phyloP scores from a whole-genome alignment of 1,140 invertebrate genomes.

The Ooceraea biroi region DNA sequence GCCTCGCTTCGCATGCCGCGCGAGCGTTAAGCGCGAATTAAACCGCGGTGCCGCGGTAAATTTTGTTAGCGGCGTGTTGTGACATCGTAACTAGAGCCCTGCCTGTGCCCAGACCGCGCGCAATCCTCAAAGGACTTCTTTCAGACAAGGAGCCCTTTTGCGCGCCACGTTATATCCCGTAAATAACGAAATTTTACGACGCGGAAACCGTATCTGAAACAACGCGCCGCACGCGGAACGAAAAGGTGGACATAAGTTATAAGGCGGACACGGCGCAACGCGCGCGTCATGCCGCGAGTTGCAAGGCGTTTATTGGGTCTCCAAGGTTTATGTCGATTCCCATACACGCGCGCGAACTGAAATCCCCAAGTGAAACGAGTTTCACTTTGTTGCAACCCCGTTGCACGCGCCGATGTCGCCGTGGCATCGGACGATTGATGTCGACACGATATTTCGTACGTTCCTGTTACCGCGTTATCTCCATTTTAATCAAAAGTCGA shows the following conservation, averaged over 20 bases:
- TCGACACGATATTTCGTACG: slow-evolving; percentile 57
- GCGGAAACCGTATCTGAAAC: slow-evolving; percentile 61
- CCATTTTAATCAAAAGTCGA: slow-evolving; percentile 57
- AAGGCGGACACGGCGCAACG: slow-evolving; percentile 26
- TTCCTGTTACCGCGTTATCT: slow-evolving; percentile 54
- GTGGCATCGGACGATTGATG: slow-evolving; percentile 49
- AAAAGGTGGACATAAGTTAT: slow-evolving; percentile 47
- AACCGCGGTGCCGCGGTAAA: slow-evolving; percentile 71
- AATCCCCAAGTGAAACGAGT: slow-evolving; percentile 44
- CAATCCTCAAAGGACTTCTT: slow-evolving; percentile 30
- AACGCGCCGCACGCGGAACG: slow-evolving; percentile 45
- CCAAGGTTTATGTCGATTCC: slow-evolving; percentile 48
- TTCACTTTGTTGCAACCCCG: slow-evolving; percentile 53
- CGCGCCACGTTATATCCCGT: slow-evolving; percentile 44
- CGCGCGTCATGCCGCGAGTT: background rate
- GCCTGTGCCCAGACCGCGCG: background rate
- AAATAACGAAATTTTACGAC: slow-evolving; percentile 60
- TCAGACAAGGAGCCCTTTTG: slow-evolving; percentile 39
- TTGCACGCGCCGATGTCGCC: slow-evolving; percentile 40
- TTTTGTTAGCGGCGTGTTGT: slow-evolving; percentile 64
- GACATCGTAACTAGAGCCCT: slow-evolving; percentile 71
- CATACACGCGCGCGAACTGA: slow-evolving; percentile 4
- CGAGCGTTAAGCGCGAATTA: slow-evolving; percentile 75
- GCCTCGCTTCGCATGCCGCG: slow-evolving; percentile 62
- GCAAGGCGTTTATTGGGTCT: slow-evolving; percentile 55